Conservation (phyloP, 1,140 invertebrate genomes). For the Pachyrhynchus sulphureomaculatus region DNA sequence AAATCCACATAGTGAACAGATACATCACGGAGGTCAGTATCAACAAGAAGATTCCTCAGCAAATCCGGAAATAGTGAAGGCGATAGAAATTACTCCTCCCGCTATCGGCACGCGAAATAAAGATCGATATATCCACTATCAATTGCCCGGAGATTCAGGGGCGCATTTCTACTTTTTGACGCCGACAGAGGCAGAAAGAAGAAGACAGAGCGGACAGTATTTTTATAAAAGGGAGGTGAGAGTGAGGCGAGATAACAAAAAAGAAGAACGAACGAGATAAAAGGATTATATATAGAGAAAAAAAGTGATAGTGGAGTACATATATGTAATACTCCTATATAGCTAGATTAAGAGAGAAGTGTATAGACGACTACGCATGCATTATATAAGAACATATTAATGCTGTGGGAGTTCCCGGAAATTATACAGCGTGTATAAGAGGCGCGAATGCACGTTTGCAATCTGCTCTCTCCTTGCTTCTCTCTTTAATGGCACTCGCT, state of each 20-base stretch:
- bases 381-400: no score
- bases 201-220: conserved; percentile 23
- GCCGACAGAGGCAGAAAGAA: conserved; percentile 60
- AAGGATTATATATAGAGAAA: no score
- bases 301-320: no score
- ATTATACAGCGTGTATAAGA: no score
- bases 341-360: no score
- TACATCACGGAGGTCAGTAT: conserved; percentile 33
- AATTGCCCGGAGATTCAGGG: conserved; percentile 64
- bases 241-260: conserved; percentile 25
- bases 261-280: conserved; percentile 3
- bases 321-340: no score
- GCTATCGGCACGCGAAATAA: background rate
- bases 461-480: no score
- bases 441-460: no score
- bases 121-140: conserved; percentile 31
- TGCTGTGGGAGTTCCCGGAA: no score
- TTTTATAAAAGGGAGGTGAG: conserved; percentile 10
- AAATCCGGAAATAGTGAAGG: conserved; percentile 32
- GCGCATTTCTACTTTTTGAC: conserved; percentile 77
- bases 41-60: background rate
- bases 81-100: conserved; percentile 27
- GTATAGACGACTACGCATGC: no score
- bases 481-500: no score
- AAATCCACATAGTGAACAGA: conserved; percentile 66